Base-by-base conservation (phyloP, 2,797 vertebrate species). In the Acipenser ruthenus region DNA sequence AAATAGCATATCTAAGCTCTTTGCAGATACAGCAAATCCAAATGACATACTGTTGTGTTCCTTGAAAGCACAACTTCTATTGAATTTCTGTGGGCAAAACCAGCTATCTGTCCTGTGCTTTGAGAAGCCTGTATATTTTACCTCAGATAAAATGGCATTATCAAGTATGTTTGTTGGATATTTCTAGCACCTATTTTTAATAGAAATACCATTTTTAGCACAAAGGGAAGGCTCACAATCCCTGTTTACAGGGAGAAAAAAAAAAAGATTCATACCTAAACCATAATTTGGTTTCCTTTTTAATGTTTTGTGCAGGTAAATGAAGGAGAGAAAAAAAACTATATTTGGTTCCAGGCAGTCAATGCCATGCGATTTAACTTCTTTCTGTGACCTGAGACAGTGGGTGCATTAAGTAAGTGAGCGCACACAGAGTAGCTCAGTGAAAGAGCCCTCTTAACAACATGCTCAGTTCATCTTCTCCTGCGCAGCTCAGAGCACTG, bases 61-160 rank as follows among this genome's bases (percentile, higher is more conserved):
- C 53, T 55, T n/a, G 9, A 55, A 55, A 55, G 53, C n/a, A 55
- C 53, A 55, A 55, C 53, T 55, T 55, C 53, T 55, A 6, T 55
- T 55, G 53, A 55, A 55, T 55, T 55, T 55, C 53, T 55, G 7
- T 55, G 53, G 53, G 6, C 53, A 55, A 55, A 55, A 8, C 53
- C 53, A 55, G 7, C 53, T 55, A 55, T 55, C 53, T 55, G 52
- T 55, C 52, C 52, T 55, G 9, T 5, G 52, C 52, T 55, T 55
- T 55, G 52, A 55, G 52, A 55, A n/a, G n/a, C 52, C 52, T n/a
- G n/a, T 7, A 55, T 55, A 9, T 10, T 55, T 55, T 55, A 3
- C 52, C 52, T 53, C 52, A 55, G 52, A 55, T 55, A 55, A 55
- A 55, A 55, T 55, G 53, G 53, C 53, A 55, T 55, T 55, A 6